phyloP scores from a whole-genome alignment of 2,888 invertebrate species.

The Bruchidius siliquastri region DNA sequence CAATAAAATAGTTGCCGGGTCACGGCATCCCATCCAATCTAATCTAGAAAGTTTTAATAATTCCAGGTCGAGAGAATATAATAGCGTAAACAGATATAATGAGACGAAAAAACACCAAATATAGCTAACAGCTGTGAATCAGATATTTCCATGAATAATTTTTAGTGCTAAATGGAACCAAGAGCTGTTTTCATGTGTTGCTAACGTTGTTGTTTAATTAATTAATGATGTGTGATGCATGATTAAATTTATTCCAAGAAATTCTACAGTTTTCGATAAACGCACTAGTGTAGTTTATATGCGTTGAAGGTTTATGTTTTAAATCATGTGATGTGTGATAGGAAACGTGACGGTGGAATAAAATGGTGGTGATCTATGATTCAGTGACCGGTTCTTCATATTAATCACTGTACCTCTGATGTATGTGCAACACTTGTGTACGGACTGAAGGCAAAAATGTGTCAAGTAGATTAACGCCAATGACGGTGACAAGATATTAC shows the following conservation, averaged over 20 bases:
- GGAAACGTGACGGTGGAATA: not conserved
- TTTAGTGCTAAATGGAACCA: not conserved
- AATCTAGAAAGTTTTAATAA: slow-evolving; percentile 28
- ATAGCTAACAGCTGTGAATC: not conserved
- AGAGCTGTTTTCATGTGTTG: not conserved
- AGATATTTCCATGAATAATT: not conserved
- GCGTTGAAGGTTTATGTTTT: not conserved
- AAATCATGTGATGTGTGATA: not conserved
- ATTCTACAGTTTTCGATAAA: not conserved
- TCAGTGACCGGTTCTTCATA: not conserved
- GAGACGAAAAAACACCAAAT: not conserved
- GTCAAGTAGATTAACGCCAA: too few relatives aligned
- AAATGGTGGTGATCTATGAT: not conserved
- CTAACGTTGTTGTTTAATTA: not conserved
- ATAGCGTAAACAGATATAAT: not conserved
- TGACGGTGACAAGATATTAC: too few relatives aligned
- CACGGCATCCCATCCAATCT: slow-evolving; percentile 35
- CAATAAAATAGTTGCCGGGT: slow-evolving; percentile 40
- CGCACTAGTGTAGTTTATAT: not conserved
- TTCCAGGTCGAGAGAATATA: slow-evolving; percentile 17
- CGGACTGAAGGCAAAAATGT: too few relatives aligned
- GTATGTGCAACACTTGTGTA: not conserved
- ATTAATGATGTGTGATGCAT: not conserved
- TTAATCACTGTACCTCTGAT: not conserved
- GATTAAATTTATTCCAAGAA: not conserved